These are phyloP conservation scores for Austrofundulus limnaeus DNA, from an alignment of 2,113 vertebrate genomes.

Conservation along the genomic window DNA sequence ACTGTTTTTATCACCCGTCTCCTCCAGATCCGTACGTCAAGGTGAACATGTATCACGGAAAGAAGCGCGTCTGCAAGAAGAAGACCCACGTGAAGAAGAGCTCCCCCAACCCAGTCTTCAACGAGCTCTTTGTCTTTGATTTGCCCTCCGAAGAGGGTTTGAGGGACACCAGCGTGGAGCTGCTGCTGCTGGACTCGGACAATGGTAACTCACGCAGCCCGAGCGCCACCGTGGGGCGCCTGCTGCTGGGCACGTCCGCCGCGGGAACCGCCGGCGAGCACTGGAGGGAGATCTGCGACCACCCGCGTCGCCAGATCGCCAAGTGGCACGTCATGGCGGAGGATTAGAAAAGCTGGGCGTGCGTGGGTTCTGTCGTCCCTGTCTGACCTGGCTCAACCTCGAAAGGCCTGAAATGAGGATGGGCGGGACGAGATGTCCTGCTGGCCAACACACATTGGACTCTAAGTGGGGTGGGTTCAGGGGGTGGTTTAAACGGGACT, in stretches of 20 bases:
- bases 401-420: slow-evolving; percentile 22
- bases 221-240: slow-evolving; percentile 86
- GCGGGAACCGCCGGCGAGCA: slow-evolving; percentile 92
- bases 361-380: slow-evolving; percentile 12
- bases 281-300: slow-evolving; percentile 98
- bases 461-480: slow-evolving; percentile 24
- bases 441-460: slow-evolving; percentile 48
- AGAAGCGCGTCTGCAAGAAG: slow-evolving; percentile 97
- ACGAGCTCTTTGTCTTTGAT: slow-evolving; percentile 97
- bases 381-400: slow-evolving; percentile 16
- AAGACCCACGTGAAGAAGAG: slow-evolving; percentile 98
- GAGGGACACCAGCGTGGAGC: slow-evolving; percentile 95
- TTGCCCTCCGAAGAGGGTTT: slow-evolving; percentile 89
- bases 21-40: slow-evolving; percentile 93
- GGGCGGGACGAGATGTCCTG: slow-evolving; percentile 21
- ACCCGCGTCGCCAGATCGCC: slow-evolving; percentile 95
- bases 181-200: slow-evolving; percentile 97
- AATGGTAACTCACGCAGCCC: slow-evolving; percentile 68
- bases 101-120: slow-evolving; percentile 95
- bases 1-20: background rate
- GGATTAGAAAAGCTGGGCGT: slow-evolving; percentile 77
- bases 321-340: slow-evolving; percentile 95
- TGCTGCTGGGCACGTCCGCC: slow-evolving; percentile 85
- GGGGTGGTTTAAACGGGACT: slow-evolving; percentile 2
- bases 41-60: slow-evolving; percentile 95